Conservation (phyloP, 2,113 vertebrate genomes). For the Salvelinus sp. region DNA sequence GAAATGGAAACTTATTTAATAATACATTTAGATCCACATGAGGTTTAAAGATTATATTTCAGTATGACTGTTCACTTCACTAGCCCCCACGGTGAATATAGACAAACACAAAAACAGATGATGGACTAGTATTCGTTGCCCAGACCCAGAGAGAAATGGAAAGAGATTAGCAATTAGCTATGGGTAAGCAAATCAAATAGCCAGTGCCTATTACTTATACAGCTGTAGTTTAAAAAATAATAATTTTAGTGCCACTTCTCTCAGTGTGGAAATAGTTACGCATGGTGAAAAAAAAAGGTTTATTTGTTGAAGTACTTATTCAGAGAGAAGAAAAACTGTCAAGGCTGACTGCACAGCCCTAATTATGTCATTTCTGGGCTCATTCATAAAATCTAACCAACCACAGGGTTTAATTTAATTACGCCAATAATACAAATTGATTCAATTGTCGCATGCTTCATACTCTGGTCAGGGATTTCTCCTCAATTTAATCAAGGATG, state of each 20-base stretch:
- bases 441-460: background rate
- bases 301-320: background rate
- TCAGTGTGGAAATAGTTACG: constrained; percentile 19
- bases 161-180: constrained; percentile 34
- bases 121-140: constrained; percentile 10
- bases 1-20: too few species aligned
- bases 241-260: constrained; percentile 16
- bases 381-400: background rate
- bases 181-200: constrained; percentile 27
- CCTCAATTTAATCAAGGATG: background rate
- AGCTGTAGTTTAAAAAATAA: constrained; percentile 24
- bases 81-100: background rate
- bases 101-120: constrained; percentile 36
- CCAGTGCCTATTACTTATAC: constrained; percentile 28
- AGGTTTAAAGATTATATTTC: background rate
- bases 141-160: constrained; percentile 21
- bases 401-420: constrained; percentile 3
- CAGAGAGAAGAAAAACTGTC: background rate
- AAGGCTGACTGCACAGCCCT: background rate
- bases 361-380: background rate
- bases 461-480: background rate
- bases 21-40: background rate
- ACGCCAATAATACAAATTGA: background rate
- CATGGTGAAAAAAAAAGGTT: background rate
- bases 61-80: background rate